Base-by-base conservation (phyloP, 1,140 invertebrate genomes). In the Diachasmimorpha longicaudata region DNA sequence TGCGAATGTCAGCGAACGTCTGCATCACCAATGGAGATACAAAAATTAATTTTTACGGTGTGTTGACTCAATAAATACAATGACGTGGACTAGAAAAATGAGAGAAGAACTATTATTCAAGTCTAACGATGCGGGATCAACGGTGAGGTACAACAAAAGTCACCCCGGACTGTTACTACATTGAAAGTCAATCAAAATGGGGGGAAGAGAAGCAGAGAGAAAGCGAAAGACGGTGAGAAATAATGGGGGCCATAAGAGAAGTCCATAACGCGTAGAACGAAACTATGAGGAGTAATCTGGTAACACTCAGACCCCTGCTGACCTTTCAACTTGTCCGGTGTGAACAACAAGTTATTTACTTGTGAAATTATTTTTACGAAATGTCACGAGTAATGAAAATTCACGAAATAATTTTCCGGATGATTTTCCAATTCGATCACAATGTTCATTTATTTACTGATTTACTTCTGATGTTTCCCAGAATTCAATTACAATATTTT, bases 301-400 rank as follows among this genome's bases (percentile, higher is more conserved):
- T 86, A 85, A 77, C 84, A 86, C 84, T 86, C 80, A 86, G 77
- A 81, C 84, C 78, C 85, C 82, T 58, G 79, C 77, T 79, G 84
- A 72, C 70, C 63, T 70, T 72, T 66, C 36, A 23, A 67, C 39
- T 70, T 13, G 23, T 36, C 23, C 6, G 21, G 37, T 31, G 48
- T 37, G 42, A 48, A 23, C 14, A 37, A 70, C 16, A 11, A 39
- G 58, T 52, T 39, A 58, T 23, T 36, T n/a, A 37, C 36, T 46
- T 39, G 23, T 75, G 13, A 36, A n/a, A 63, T 48, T 4, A 48
- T 48, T 16, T 31, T 31, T 31, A 31, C 31, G 31, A 31, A 31
- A 31, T 31, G 6, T 31, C 31, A 31, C 2, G 6, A 31, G 6
- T 31, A 6, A 31, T 31, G 31, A 31, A 31, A 31, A 31, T 31